Evolutionary conservation across 1,140 invertebrate genomes (phyloP).

Genomic region (Drosophila persimilis): DNA sequence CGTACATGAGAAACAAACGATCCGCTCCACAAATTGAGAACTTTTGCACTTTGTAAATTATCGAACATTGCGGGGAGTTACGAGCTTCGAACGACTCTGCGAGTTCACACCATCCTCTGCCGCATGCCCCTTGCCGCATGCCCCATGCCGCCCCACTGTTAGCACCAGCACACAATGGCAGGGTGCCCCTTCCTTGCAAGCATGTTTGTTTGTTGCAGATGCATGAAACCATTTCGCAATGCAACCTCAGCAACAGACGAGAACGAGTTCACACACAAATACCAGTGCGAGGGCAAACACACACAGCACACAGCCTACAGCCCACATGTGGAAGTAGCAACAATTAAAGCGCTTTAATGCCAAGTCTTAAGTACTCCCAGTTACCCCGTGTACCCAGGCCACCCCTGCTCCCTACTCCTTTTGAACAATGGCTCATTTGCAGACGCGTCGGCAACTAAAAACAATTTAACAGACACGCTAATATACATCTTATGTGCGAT

Average conservation of each 20-base stretch:
- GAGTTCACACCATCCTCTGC: constrained; percentile 26
- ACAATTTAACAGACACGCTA: constrained; percentile 72
- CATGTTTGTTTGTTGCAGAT: constrained; percentile 23
- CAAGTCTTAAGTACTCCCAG: constrained; percentile 38
- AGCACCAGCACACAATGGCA: constrained; percentile 2
- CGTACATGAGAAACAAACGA: not conserved
- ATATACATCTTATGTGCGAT: constrained; percentile 64
- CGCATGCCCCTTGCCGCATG: constrained; percentile 1
- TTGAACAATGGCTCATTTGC: constrained; percentile 74
- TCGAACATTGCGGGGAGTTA: constrained; percentile 18
- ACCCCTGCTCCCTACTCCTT: not conserved
- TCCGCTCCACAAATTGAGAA: constrained; percentile 6
- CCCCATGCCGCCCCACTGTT: constrained; percentile 8
- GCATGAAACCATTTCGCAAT: constrained; percentile 59
- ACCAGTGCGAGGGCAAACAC: not conserved
- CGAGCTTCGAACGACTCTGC: constrained; percentile 19
- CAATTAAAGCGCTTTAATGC: constrained; percentile 68
- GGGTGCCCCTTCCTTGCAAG: not conserved
- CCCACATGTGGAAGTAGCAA: constrained; percentile 21
- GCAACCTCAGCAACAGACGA: constrained; percentile 30
- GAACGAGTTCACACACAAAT: constrained; percentile 29
- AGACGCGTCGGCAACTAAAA: constrained; percentile 74
- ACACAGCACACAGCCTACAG: too few species aligned
- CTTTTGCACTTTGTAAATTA: constrained; percentile 31
- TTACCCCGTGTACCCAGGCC: not conserved